A percentile compares a stretch with the other conserved stretches of the same genome.
Evolutionary conservation across 1,140 invertebrate species (phyloP).

Genomic region (Drosophila biarmipes): DNA sequence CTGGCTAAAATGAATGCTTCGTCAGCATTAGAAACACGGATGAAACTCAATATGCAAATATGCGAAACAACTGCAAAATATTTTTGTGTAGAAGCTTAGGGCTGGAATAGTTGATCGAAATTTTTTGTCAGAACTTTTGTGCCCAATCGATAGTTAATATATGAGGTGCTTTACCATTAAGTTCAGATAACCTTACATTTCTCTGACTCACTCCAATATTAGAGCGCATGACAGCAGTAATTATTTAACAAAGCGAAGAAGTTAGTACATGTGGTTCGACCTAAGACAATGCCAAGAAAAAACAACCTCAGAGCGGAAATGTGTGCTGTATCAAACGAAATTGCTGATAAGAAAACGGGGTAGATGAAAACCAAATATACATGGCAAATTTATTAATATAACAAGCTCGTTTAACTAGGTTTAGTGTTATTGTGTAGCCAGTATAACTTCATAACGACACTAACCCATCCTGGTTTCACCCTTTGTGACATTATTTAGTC

Average conservation of each 20-base stretch:
- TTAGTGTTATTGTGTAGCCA: neutral
- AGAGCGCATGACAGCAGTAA: slow-evolving; percentile 15
- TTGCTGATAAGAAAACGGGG: slow-evolving; percentile 7
- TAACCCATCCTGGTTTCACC: slow-evolving; percentile 2
- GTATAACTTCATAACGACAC: neutral
- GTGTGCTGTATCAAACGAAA: neutral
- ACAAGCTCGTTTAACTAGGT: neutral
- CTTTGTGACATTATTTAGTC: slow-evolving; percentile 3
- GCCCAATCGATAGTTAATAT: slow-evolving; percentile 7
- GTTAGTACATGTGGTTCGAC: neutral
- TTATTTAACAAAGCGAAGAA: slow-evolving; percentile 15
- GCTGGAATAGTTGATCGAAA: neutral
- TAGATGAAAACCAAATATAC: neutral
- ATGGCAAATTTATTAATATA: slow-evolving; percentile 8
- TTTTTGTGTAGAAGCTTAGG: too few species aligned
- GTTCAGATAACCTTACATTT: neutral
- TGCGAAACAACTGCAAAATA: too few species aligned
- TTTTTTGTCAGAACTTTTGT: neutral
- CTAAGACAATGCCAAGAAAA: neutral
- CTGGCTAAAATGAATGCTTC: neutral
- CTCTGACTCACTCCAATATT: slow-evolving; percentile 23
- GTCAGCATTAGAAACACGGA: neutral
- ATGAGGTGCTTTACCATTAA: neutral
- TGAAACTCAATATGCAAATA: too few species aligned
- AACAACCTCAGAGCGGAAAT: slow-evolving; percentile 12